Percentiles rank a stretch among this genome's conserved stretches.
Conservation (phyloP, 2,797 vertebrate species). For the Coracias cyanogaster region DNA sequence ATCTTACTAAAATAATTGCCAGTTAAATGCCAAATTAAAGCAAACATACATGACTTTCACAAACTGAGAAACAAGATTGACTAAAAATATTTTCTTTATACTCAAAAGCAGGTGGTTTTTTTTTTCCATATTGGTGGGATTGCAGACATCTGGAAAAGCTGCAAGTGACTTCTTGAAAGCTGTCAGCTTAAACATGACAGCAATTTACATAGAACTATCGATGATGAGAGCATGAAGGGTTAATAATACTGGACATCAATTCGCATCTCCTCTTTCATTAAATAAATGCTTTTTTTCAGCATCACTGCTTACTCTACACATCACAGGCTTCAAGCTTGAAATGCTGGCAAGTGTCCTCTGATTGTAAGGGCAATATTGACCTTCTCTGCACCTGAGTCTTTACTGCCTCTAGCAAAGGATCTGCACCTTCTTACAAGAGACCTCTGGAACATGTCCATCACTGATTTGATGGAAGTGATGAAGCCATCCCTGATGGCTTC, state of each 20-base stretch:
- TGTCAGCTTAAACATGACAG: not conserved
- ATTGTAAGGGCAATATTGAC: not conserved
- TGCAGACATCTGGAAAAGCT: not conserved
- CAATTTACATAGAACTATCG: not conserved
- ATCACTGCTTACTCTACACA: not conserved
- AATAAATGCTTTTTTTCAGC: not conserved
- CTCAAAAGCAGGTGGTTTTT: not conserved
- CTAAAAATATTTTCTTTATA: not conserved
- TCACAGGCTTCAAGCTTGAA: not conserved
- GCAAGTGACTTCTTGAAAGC: not conserved
- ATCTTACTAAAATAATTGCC: not conserved
- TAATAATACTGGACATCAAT: not conserved
- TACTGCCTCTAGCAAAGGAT: not conserved
- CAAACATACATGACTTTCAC: not conserved
- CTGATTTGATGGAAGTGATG: not conserved
- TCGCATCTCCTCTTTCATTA: not conserved
- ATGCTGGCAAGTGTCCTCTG: not conserved
- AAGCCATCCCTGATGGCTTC: not conserved
- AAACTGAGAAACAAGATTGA: not conserved
- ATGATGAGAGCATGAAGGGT: not conserved
- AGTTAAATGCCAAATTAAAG: not conserved
- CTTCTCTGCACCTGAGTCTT: fast-evolving
- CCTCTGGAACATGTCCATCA: not conserved
- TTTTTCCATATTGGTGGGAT: not conserved
- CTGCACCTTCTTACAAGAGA: not conserved